Percentiles rank a stretch among this genome's conserved stretches.
These are phyloP conservation scores for Bos taurus DNA, from an alignment of 2,113 vertebrate genomes.

Conservation along the genomic window DNA sequence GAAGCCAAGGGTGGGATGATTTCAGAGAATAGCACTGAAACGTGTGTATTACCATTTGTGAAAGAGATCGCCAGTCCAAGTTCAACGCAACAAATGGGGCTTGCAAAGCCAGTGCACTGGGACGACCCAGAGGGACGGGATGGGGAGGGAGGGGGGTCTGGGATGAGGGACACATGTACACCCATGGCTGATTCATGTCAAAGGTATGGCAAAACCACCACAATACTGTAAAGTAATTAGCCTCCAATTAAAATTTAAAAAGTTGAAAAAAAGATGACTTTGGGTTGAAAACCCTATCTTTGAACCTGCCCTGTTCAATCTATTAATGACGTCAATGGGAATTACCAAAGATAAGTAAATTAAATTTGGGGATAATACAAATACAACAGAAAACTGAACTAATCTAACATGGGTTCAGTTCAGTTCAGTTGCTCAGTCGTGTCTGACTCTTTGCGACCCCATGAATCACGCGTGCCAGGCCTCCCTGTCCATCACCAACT, in stretches of 20 bases:
- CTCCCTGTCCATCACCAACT: no score
- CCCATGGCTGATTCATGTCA: background rate
- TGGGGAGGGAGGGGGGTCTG: background rate
- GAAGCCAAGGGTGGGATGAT: background rate
- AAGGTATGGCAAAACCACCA: background rate
- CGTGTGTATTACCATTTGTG: background rate
- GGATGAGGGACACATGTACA: background rate
- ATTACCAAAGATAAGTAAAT: background rate
- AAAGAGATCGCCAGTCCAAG: background rate
- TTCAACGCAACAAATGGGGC: background rate
- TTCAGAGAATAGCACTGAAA: background rate
- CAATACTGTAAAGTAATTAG: background rate
- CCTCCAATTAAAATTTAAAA: background rate
- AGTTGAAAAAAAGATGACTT: background rate
- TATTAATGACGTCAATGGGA: background rate
- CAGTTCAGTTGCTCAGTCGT: no score
- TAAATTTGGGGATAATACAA: background rate
- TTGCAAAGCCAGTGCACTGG: rapidly evolving
- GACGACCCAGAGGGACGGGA: background rate
- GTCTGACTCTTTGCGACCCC: no score
- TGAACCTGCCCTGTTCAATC: background rate
- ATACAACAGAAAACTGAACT: background rate
- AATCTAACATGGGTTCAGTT: background rate
- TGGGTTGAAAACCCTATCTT: background rate
- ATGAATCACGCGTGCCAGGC: no score